Base-by-base conservation (phyloP, 1,140 invertebrate genomes). In the Sweltsa coloradensis region DNA sequence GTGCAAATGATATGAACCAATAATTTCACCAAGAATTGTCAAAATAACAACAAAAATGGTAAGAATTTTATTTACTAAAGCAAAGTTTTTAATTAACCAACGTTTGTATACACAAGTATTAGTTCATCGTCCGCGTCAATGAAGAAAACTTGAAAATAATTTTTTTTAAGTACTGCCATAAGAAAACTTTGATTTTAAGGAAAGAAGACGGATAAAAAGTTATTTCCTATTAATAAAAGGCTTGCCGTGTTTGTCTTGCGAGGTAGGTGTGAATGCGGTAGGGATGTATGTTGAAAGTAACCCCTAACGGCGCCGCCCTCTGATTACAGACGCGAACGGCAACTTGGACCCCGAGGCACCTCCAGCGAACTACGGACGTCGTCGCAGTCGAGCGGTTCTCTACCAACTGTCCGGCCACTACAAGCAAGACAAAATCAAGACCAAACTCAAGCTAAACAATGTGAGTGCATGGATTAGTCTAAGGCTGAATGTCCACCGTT, bases 361-460 rank as follows among this genome's bases (percentile, higher is more conserved):
- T 44, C 81, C 85, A 49, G 82, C 83, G 59, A 89, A 89, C 68
- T 93, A 93, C 67, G 88, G 86, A 47, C 73, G 92, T 54, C 74
- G 92, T 58, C 77, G 91, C 58, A 93, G 89, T 64, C 75, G 93
- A 58, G 93, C 92, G 26, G 91, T 97, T 39, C 79, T 97, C 40
- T 97, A 97, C 70, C 91, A 96, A 71, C 76, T 97, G 51, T 94
- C 89, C 47, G 92, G 92, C 41, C 91, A 95, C 69, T 93, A 92
- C 68, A 89, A 90, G 64, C 87, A 87, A 57, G 86, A 90, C 61
- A 89, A 85, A 67, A 79, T 82, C 64, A 97, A 96, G 71, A 87
- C 82, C 51, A 96, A 95, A 74, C 75, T 94, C 53, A 90, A 90
- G 73, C 72, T 94, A 50, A 94, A 93, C 66, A 94, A 92, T 74